A percentile compares a stretch with the other conserved stretches of the same genome.
Conservation (phyloP, 2,888 invertebrate genomes). For the Eremobia ochroleuca region DNA sequence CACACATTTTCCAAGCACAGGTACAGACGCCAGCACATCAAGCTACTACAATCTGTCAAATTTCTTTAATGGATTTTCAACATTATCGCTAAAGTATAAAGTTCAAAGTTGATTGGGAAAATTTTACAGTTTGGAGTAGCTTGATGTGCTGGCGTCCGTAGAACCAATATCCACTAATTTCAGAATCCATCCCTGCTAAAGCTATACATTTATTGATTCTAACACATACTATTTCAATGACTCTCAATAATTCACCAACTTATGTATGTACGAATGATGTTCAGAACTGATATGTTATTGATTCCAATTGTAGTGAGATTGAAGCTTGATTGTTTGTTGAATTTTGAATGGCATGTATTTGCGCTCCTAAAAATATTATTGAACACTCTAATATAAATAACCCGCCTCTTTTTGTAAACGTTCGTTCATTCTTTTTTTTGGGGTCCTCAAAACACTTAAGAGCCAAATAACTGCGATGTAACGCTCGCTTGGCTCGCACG, state of each 20-base stretch:
- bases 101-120: too few relatives aligned
- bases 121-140: too few relatives aligned
- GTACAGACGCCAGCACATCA: not conserved
- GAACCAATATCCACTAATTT: constrained; percentile 44
- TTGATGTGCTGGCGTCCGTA: too few relatives aligned
- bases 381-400: not conserved
- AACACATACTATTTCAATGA: constrained; percentile 46
- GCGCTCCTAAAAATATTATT: not conserved
- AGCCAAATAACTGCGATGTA: too few relatives aligned
- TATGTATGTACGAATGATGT: constrained; percentile 59
- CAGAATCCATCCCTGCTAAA: constrained; percentile 40
- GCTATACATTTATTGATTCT: constrained; percentile 61
- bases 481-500: too few relatives aligned
- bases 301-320: constrained; percentile 51
- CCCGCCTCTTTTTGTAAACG: not conserved
- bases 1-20: constrained; percentile 15
- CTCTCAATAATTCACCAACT: constrained; percentile 64
- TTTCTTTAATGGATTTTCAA: too few relatives aligned
- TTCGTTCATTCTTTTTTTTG: not conserved
- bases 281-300: constrained; percentile 56
- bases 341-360: constrained; percentile 18
- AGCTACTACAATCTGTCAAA: too few relatives aligned
- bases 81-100: too few relatives aligned
- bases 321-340: constrained; percentile 45
- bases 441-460: not conserved